Evolutionary conservation across 2,888 invertebrate species (phyloP), one percentile per base, ranked within the genome.

Genomic region (Drosophila mimica): DNA sequence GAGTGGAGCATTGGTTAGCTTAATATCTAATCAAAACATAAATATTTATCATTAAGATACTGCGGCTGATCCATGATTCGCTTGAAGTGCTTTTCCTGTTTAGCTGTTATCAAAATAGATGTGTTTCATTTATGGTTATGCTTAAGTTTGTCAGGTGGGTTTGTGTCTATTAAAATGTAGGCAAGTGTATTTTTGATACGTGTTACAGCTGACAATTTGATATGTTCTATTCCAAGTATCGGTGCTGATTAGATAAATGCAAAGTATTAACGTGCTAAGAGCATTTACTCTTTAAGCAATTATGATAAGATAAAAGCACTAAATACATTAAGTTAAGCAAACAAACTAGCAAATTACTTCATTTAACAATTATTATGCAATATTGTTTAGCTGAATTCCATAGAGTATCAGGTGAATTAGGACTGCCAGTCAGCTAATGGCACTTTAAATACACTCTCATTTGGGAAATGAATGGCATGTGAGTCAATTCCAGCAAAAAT

Each of bases 11-110:
- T 75, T 62, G 70, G 80, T 60, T 70, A 69, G 60, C 72, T 75
- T 71, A 66, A 80, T 89, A 78, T 75, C 66, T 70, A 84, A 84
- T 80, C 83, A 78, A 89, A 85, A 76, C 70, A 89, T 82, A 71
- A 82, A 88, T 89, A 80, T 89, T 88, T 82, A 70, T 67, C 54
- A 49, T 30, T 15, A 17, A 62, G 53, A 56, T 33, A 48, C 25
- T 34, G 49, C 13, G 15, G n/a, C 36, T 13, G 38, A 34, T 46
- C 40, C 61, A 65, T 43, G 62, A 51, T 65, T 70, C 71, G 58
- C 33, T 57, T 67, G 62, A 70, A 79, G 68, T 75, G 68, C 57
- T 68, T n/a, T 61, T 65, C 58, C 36, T 43, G 70, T 60, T 72
- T 38, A 69, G 53, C 62, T 70, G 73, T 64, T 75, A 83, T 81